These are phyloP conservation scores for Collichthys lucidus DNA, from an alignment of 2,113 vertebrate species.

Conservation along the genomic window DNA sequence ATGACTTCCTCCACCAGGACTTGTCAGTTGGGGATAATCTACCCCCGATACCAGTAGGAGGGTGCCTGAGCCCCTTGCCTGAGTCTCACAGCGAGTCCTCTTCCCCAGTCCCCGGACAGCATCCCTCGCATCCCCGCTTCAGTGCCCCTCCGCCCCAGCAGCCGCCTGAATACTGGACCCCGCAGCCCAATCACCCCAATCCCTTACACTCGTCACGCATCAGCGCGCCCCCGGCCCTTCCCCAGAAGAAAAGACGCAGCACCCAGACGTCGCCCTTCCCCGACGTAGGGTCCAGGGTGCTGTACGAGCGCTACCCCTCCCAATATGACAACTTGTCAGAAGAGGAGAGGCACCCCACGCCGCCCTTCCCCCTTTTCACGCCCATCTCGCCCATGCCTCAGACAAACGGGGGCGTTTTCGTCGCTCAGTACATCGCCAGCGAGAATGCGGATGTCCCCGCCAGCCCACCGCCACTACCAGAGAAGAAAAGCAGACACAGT, in stretches of 20 bases:
- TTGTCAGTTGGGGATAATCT: constrained; percentile 90
- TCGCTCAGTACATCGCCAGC: constrained; percentile 82
- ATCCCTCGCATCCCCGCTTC: constrained; percentile 82
- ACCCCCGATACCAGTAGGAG: constrained; percentile 83
- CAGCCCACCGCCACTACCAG: constrained; percentile 94
- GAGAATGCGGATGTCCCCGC: constrained; percentile 84
- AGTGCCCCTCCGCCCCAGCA: constrained; percentile 81
- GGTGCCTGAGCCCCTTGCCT: constrained; percentile 91
- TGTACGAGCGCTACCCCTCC: constrained; percentile 92
- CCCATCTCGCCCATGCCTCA: constrained; percentile 89
- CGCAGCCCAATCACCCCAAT: constrained; percentile 62
- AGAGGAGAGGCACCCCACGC: constrained; percentile 87
- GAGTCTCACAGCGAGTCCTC: constrained; percentile 92
- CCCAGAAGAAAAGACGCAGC: constrained; percentile 94
- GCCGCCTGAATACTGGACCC: constrained; percentile 72
- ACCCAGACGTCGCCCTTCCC: constrained; percentile 80
- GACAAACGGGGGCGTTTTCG: constrained; percentile 85
- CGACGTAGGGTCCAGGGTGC: constrained; percentile 83
- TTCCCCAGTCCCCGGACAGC: constrained; percentile 87
- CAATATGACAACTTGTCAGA: constrained; percentile 95
- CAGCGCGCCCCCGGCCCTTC: constrained; percentile 91
- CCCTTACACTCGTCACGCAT: constrained; percentile 69
- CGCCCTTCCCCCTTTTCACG: constrained; percentile 87
- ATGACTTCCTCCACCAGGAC: constrained; percentile 98
- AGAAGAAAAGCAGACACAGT: constrained; percentile 98